Conservation (phyloP, 2,888 invertebrate species). For the Rotaria sp. region DNA sequence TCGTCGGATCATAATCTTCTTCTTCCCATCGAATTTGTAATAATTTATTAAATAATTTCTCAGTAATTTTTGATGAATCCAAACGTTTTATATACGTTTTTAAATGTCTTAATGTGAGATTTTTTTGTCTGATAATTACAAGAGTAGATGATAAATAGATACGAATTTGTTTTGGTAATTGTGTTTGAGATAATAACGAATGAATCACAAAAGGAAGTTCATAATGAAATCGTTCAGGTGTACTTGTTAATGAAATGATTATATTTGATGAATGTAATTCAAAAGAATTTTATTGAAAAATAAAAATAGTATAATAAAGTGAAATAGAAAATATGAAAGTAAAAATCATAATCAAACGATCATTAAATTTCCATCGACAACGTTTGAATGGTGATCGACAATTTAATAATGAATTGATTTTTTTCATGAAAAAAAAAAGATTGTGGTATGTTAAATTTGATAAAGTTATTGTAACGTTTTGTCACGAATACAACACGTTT, state of each 20-base stretch:
- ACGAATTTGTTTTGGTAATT: conserved; percentile 23
- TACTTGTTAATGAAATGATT: conserved; percentile 1
- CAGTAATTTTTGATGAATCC: neutral
- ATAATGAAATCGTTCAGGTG: neutral
- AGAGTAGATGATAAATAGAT: neutral
- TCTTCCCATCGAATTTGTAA: neutral
- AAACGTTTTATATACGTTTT: neutral
- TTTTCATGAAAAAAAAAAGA: too few species aligned
- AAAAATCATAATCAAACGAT: too few species aligned
- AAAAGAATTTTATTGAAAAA: neutral
- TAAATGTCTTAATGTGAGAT: neutral
- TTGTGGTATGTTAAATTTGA: too few species aligned
- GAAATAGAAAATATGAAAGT: too few species aligned
- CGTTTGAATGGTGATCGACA: too few species aligned
- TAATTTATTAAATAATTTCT: neutral
- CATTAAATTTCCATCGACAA: too few species aligned
- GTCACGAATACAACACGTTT: too few species aligned
- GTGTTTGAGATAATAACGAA: conserved; percentile 21
- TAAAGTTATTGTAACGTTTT: too few species aligned
- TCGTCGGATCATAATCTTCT: neutral
- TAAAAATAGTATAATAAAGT: too few species aligned
- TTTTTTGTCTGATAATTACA: neutral
- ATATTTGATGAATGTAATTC: neutral
- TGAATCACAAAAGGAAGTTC: neutral
- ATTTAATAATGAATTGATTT: too few species aligned